Evolutionary conservation across 30 jellyfish, hydroid and myxozoan genomes (phyloP).

Genomic region (Mastigias papua): DNA sequence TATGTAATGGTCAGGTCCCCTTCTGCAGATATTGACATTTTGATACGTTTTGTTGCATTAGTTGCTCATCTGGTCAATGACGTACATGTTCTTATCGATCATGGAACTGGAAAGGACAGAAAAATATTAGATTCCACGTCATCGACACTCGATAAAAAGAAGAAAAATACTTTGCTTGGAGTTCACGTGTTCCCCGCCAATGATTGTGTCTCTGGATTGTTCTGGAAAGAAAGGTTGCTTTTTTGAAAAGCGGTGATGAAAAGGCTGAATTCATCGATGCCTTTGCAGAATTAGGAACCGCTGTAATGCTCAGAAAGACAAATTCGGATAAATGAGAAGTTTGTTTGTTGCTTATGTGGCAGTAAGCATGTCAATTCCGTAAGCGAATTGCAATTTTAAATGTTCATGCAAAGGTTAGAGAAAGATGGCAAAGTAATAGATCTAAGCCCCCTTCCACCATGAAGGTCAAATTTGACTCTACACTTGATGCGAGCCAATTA

Average conservation of each 20-base stretch:
- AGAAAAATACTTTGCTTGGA: slow-evolving; percentile 54
- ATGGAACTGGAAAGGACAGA: slow-evolving; percentile 40
- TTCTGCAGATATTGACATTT: slow-evolving; percentile 46
- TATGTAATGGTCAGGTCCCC: slow-evolving; percentile 49
- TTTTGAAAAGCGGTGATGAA: slow-evolving; percentile 28
- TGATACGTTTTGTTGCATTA: background rate
- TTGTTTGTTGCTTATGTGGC: slow-evolving; percentile 48
- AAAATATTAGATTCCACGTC: slow-evolving; percentile 33
- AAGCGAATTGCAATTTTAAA: slow-evolving; percentile 21
- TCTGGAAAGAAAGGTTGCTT: slow-evolving; percentile 42
- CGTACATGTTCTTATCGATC: slow-evolving; percentile 24
- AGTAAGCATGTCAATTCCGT: slow-evolving; percentile 22
- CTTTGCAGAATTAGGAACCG: slow-evolving; percentile 31
- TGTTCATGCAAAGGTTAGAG: slow-evolving; percentile 42
- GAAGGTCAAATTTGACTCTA: slow-evolving; percentile 19
- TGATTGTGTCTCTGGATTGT: slow-evolving; percentile 49
- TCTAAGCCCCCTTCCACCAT: slow-evolving; percentile 60
- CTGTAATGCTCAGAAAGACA: background rate
- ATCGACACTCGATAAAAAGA: slow-evolving; percentile 34
- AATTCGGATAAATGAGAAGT: slow-evolving; percentile 22
- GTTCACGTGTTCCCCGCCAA: slow-evolving; percentile 63
- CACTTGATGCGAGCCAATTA: slow-evolving; percentile 54
- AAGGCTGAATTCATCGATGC: slow-evolving; percentile 23
- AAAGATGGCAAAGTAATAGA: slow-evolving; percentile 46
- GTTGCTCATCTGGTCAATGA: background rate